These are phyloP conservation scores for Fistularia commersonii DNA, from an alignment of 2,797 vertebrate species.

Conservation along the genomic window DNA sequence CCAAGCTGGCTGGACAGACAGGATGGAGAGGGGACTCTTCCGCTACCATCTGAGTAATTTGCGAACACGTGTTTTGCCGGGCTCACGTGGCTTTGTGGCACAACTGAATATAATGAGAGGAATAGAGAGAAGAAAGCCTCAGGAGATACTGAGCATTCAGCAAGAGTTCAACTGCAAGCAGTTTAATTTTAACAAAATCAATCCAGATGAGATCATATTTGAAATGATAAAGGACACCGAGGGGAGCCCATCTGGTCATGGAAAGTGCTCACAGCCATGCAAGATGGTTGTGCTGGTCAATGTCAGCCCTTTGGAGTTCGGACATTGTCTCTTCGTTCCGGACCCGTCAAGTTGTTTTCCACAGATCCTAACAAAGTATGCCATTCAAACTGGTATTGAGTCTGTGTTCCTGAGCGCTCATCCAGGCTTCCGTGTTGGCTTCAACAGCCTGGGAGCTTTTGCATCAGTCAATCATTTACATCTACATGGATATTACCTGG, in stretches of 20 bases:
- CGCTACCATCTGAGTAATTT: slow-evolving; percentile 81
- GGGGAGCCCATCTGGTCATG: background rate
- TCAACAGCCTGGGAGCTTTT: slow-evolving; percentile 90
- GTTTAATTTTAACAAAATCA: slow-evolving; percentile 88
- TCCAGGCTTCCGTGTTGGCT: slow-evolving; percentile 85
- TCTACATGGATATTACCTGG: slow-evolving; percentile 86
- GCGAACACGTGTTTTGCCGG: slow-evolving; percentile 79
- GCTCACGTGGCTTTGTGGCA: slow-evolving; percentile 73
- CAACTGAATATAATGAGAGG: slow-evolving; percentile 86
- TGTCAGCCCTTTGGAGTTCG: slow-evolving; percentile 86
- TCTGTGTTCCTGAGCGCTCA: slow-evolving; percentile 83
- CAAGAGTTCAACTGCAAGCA: slow-evolving; percentile 78
- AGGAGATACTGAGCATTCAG: slow-evolving; percentile 79
- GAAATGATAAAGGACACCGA: slow-evolving; percentile 57
- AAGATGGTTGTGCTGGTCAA: slow-evolving; percentile 83
- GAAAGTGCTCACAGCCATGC: slow-evolving; percentile 10
- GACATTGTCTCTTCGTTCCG: slow-evolving; percentile 88
- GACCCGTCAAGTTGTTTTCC: slow-evolving; percentile 71
- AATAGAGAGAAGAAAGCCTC: slow-evolving; percentile 78
- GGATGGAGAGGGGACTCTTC: slow-evolving; percentile 80
- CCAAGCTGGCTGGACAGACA: slow-evolving; percentile 76
- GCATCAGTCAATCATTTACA: slow-evolving; percentile 95
- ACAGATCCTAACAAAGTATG: slow-evolving; percentile 65
- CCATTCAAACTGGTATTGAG: slow-evolving; percentile 74
- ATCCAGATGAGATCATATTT: slow-evolving; percentile 79